Percentiles rank a stretch among this genome's conserved stretches.
phyloP scores from a whole-genome alignment of 2,797 vertebrate species.

The Philypnodon macrostomus region DNA sequence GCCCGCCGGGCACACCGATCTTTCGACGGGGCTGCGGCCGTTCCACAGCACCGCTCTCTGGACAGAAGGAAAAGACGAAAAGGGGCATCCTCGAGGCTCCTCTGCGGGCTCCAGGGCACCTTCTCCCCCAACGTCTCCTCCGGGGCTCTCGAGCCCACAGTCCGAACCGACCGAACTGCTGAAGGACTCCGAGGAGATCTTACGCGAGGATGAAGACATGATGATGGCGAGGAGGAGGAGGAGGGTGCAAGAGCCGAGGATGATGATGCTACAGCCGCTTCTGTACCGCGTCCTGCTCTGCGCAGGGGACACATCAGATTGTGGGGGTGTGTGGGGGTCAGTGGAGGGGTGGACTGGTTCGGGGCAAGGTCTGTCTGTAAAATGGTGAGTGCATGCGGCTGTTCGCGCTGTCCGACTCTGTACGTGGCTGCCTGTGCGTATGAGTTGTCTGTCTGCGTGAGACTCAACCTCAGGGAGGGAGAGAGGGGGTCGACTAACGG shows the following conservation, averaged over 20 bases:
- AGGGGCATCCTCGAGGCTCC: constrained; percentile 69
- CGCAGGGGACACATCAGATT: constrained; percentile 77
- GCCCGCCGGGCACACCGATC: constrained; percentile 64
- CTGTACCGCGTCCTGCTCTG: constrained; percentile 63
- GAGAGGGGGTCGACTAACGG: constrained; percentile 46
- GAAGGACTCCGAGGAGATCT: constrained; percentile 97
- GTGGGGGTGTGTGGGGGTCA: constrained; percentile 20
- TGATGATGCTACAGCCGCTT: constrained; percentile 63
- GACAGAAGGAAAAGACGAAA: constrained; percentile 72
- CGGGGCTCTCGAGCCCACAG: constrained; percentile 87
- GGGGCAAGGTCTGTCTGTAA: constrained; percentile 22
- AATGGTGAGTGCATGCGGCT: constrained; percentile 38
- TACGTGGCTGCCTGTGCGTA: constrained; percentile 29
- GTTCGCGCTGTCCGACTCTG: constrained; percentile 29
- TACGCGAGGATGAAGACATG: constrained; percentile 86
- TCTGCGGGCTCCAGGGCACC: constrained; percentile 56
- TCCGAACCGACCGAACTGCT: constrained; percentile 95
- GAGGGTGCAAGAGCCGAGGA: constrained; percentile 19
- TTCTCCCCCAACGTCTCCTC: constrained; percentile 78
- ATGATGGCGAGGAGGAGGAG: constrained; percentile 46
- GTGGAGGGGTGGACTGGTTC: constrained; percentile 14
- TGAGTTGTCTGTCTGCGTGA: constrained; percentile 45
- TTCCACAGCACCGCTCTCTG: constrained; percentile 86
- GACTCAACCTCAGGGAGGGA: constrained; percentile 19
- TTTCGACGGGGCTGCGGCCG: constrained; percentile 83